These are phyloP conservation scores for Mylabris sibirica DNA, from an alignment of 2,888 invertebrate species.

Conservation along the genomic window DNA sequence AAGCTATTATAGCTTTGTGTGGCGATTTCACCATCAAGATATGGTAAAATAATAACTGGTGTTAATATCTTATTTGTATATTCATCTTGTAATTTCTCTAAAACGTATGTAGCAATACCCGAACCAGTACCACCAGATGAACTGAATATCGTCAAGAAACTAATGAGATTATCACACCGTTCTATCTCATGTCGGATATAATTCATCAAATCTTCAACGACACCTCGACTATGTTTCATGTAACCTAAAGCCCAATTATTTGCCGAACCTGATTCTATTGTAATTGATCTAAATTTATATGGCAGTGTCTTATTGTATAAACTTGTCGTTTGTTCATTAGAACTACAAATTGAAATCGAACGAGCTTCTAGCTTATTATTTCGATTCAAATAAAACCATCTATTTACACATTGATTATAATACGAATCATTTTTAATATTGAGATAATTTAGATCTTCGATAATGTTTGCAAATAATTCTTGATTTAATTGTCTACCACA, in stretches of 20 bases:
- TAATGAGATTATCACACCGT: slow-evolving; percentile 58
- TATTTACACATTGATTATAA: slow-evolving; percentile 52
- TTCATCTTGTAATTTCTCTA: slow-evolving; percentile 59
- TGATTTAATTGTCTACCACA: slow-evolving; percentile 8
- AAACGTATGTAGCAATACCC: slow-evolving; percentile 62
- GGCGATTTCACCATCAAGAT: slow-evolving; percentile 62
- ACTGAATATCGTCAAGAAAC: slow-evolving; percentile 61
- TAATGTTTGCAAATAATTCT: slow-evolving; percentile 59
- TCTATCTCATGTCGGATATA: slow-evolving; percentile 60
- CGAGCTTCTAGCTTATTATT: slow-evolving; percentile 58
- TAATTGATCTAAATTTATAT: slow-evolving; percentile 59
- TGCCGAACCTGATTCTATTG: slow-evolving; percentile 61
- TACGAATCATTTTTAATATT: slow-evolving; percentile 52
- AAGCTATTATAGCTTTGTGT: slow-evolving; percentile 65
- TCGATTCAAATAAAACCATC: slow-evolving; percentile 60
- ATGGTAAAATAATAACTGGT: slow-evolving; percentile 61
- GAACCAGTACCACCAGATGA: slow-evolving; percentile 66
- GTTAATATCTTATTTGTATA: slow-evolving; percentile 62
- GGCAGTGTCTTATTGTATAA: slow-evolving; percentile 48
- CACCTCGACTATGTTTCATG: slow-evolving; percentile 55
- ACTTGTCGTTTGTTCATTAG: slow-evolving; percentile 48
- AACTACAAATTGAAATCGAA: slow-evolving; percentile 34
- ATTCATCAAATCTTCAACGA: slow-evolving; percentile 57
- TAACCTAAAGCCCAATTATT: slow-evolving; percentile 68
- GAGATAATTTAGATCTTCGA: slow-evolving; percentile 55